These are phyloP conservation scores for Drosophila murphyi DNA, from an alignment of 1,140 invertebrate genomes.

Conservation along the genomic window DNA sequence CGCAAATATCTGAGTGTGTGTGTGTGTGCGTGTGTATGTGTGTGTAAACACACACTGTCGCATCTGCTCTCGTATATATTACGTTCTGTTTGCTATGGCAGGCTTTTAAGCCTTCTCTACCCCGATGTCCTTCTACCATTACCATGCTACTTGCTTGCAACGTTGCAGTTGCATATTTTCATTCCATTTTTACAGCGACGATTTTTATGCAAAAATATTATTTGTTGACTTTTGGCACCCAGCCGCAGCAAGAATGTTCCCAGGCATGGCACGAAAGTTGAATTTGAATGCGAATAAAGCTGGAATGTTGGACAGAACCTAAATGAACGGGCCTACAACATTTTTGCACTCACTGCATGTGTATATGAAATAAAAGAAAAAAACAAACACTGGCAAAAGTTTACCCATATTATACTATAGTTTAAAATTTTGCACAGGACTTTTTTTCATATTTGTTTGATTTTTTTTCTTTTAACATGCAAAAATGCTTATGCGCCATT, in stretches of 20 bases:
- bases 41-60: slow-evolving; percentile 14
- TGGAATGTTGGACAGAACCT: slow-evolving; percentile 7
- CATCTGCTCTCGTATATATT: slow-evolving; percentile 17
- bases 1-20: not conserved
- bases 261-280: slow-evolving; percentile 24
- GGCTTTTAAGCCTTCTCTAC: slow-evolving; percentile 49
- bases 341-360: slow-evolving; percentile 18
- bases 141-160: slow-evolving; percentile 2
- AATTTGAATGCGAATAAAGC: slow-evolving; percentile 47
- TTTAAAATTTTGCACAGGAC: slow-evolving; percentile 31
- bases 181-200: slow-evolving; percentile 67
- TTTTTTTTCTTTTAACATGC: slow-evolving; percentile 45
- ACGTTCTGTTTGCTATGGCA: slow-evolving; percentile 30
- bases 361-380: slow-evolving; percentile 20
- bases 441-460: slow-evolving; percentile 15
- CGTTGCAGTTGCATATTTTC: slow-evolving; percentile 61
- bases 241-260: slow-evolving; percentile 6
- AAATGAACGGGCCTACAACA: slow-evolving; percentile 40
- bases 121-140: slow-evolving; percentile 5
- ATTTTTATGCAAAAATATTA: slow-evolving; percentile 81
- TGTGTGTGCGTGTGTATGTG: not conserved
- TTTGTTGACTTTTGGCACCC: slow-evolving; percentile 79
- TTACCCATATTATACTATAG: slow-evolving; percentile 60
- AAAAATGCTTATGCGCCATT: slow-evolving; percentile 80
- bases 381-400: slow-evolving; percentile 37